A percentile compares a stretch with the other conserved stretches of the same genome.
Conservation (phyloP, 2,113 vertebrate species). For the Pao palembangensis region DNA sequence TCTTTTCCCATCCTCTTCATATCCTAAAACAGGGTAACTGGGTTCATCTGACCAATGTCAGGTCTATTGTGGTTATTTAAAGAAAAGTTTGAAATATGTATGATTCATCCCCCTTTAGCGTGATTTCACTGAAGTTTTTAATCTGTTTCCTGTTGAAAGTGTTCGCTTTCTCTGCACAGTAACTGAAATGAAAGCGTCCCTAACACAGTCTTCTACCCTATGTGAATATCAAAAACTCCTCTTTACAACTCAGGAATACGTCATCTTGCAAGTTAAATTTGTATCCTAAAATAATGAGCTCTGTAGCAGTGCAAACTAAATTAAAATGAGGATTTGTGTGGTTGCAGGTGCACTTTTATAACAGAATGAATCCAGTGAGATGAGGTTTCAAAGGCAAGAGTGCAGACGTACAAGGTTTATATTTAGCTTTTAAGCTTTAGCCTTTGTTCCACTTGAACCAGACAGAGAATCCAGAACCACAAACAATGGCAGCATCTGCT, state of each 20-base stretch:
- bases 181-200: constrained; percentile 52
- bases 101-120: constrained; percentile 29
- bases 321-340: constrained; percentile 15
- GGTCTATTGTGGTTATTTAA: too few species aligned
- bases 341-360: constrained; percentile 50
- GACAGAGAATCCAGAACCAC: constrained; percentile 7
- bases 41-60: too few species aligned
- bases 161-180: constrained; percentile 16
- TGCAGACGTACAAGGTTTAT: constrained; percentile 11
- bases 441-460: constrained; percentile 9
- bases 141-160: constrained; percentile 53
- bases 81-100: constrained; percentile 55
- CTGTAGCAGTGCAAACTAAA: constrained; percentile 1
- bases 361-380: constrained; percentile 27
- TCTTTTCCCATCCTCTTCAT: too few species aligned
- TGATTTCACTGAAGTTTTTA: constrained; percentile 66
- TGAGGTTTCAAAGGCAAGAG: constrained; percentile 19
- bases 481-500: constrained; percentile 13
- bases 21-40: too few species aligned
- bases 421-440: constrained; percentile 14
- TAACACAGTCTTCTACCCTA: constrained; percentile 5
- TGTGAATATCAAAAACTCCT: constrained; percentile 35
- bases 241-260: constrained; percentile 13
- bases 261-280: neutral
- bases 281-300: neutral